These are phyloP conservation scores for Silvanus unidentatus DNA, from an alignment of 2,888 invertebrate species.

Conservation along the genomic window DNA sequence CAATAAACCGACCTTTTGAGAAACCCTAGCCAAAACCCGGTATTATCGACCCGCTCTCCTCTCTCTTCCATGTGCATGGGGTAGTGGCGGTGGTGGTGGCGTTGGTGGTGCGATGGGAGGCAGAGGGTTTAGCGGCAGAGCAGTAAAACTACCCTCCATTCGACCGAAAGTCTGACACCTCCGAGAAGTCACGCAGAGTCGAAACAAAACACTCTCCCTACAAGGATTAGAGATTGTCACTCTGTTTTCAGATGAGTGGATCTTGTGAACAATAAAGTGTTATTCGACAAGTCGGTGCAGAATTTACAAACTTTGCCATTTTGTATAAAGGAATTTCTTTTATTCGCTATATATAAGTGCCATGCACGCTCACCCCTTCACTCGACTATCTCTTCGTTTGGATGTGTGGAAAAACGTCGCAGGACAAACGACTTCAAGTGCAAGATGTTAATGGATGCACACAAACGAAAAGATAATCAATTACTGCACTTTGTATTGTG, in stretches of 20 bases:
- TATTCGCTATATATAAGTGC: too few relatives aligned
- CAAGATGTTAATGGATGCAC: not conserved
- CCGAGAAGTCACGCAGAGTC: conserved; percentile 37
- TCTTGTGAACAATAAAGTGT: conserved; percentile 36
- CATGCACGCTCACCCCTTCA: too few relatives aligned
- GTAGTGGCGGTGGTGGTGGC: conserved; percentile 6
- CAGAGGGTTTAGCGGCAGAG: conserved; percentile 9
- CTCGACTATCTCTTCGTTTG: too few relatives aligned
- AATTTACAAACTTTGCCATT: conserved; percentile 37
- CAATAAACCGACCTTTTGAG: conserved; percentile 38
- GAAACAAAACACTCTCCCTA: conserved; percentile 40
- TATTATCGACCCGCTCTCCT: conserved; percentile 34
- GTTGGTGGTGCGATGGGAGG: conserved; percentile 8
- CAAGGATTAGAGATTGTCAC: conserved; percentile 40
- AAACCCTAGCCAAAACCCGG: conserved; percentile 37
- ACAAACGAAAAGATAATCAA: not conserved
- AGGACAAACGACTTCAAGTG: not conserved
- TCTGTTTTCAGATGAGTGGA: conserved; percentile 39
- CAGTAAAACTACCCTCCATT: conserved; percentile 19
- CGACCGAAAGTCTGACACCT: conserved; percentile 35
- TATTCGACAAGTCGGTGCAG: conserved; percentile 28
- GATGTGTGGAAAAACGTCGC: too few relatives aligned
- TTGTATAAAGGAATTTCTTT: conserved; percentile 10
- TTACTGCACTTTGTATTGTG: not conserved
- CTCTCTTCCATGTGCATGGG: not conserved